A percentile compares a stretch with the other conserved stretches of the same genome.
These are phyloP conservation scores for Diorhabda elongata DNA, from an alignment of 1,140 invertebrate species.

Conservation along the genomic window DNA sequence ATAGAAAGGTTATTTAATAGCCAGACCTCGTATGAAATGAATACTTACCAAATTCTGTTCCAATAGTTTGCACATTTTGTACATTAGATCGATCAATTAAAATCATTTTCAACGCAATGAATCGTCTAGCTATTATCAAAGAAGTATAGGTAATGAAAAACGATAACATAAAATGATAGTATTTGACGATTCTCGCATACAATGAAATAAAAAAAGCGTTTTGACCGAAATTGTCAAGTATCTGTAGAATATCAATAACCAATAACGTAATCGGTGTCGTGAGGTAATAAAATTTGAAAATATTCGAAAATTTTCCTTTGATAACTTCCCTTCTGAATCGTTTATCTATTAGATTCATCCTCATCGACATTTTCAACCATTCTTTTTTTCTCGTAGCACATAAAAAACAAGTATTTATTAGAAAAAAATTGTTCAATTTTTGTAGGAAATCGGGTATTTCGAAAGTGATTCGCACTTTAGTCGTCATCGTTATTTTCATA, in stretches of 20 bases:
- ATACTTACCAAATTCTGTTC: background rate
- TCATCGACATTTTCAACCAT: background rate
- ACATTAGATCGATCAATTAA: background rate
- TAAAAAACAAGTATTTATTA: background rate
- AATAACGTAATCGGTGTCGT: background rate
- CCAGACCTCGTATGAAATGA: too few relatives aligned
- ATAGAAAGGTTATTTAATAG: too few relatives aligned
- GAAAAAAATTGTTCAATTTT: background rate
- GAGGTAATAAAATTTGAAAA: background rate
- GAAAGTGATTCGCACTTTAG: background rate
- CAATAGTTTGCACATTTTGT: too few relatives aligned
- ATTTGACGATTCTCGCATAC: background rate
- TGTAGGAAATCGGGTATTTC: background rate
- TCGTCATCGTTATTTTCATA: background rate
- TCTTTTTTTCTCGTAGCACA: background rate
- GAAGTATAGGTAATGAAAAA: background rate
- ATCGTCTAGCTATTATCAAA: background rate
- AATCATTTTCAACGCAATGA: background rate
- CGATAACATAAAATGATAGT: background rate
- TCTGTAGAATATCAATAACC: background rate
- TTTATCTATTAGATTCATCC: background rate
- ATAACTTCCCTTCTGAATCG: background rate
- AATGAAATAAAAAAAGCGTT: background rate
- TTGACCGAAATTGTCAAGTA: background rate
- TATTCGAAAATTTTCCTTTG: background rate